Percentiles rank a stretch among this genome's conserved stretches.
Evolutionary conservation across 2,797 vertebrate species (phyloP).

Genomic region (Uromys caudimaculatus): DNA sequence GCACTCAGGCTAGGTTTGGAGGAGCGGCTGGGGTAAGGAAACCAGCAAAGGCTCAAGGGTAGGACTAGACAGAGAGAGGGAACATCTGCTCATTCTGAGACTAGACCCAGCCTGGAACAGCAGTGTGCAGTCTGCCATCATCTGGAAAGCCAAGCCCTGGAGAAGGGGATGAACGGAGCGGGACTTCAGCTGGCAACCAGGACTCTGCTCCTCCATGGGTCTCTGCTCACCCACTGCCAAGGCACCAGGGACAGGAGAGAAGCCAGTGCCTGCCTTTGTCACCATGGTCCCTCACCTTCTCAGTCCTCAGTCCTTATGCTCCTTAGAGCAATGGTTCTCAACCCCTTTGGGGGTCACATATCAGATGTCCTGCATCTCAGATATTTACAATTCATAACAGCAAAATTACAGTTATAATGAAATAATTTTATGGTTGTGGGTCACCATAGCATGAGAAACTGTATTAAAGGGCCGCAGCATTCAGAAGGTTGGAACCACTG

Average conservation of each 20-base stretch:
- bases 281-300: background rate
- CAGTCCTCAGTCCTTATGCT: background rate
- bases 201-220: background rate
- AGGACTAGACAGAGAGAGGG: background rate
- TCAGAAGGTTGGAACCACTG: background rate
- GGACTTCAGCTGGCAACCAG: background rate
- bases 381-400: background rate
- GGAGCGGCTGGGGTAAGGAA: background rate
- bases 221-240: background rate
- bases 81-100: background rate
- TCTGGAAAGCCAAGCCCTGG: background rate
- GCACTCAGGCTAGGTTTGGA: background rate
- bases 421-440: background rate
- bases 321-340: background rate
- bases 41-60: background rate
- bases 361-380: too few species aligned
- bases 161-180: background rate
- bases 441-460: background rate
- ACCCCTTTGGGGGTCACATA: background rate
- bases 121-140: fast-evolving
- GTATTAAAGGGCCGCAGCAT: background rate
- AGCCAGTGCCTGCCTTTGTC: background rate
- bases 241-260: fast-evolving
- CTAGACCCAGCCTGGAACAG: background rate
- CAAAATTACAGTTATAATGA: background rate